Conservation (phyloP, 1,140 invertebrate genomes). For the Drosophila micromelanica region DNA sequence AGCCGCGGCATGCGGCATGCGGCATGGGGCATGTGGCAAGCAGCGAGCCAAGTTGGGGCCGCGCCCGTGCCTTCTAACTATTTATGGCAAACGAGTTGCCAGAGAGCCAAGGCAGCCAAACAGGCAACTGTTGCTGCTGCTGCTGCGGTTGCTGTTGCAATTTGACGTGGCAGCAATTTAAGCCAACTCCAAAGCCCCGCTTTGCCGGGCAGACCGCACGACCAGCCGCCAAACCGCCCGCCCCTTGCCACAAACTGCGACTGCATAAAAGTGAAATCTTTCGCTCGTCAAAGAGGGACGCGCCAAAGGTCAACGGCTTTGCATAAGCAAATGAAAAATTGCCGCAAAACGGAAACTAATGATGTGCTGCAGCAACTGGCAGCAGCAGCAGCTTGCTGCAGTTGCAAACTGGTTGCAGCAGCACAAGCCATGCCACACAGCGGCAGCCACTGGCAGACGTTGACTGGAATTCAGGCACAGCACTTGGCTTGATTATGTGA, state of each 20-base stretch:
- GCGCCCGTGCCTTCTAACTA: slow-evolving; percentile 81
- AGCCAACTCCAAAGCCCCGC: slow-evolving; percentile 17
- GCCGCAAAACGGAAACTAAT: slow-evolving; percentile 84
- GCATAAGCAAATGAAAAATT: slow-evolving; percentile 82
- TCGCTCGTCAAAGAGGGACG: slow-evolving; percentile 28
- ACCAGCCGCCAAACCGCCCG: too few relatives aligned
- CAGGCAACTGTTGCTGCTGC: slow-evolving; percentile 11
- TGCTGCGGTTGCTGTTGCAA: slow-evolving; percentile 11
- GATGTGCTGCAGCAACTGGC: slow-evolving; percentile 71
- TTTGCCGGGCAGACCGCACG: too few relatives aligned
- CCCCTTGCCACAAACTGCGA: too few relatives aligned
- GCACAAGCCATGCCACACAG: slow-evolving; percentile 40
- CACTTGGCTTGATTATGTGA: slow-evolving; percentile 77
- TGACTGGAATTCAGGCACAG: slow-evolving; percentile 69
- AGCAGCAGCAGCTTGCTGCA: slow-evolving; percentile 15
- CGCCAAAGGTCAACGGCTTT: slow-evolving; percentile 72
- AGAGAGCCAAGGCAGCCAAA: slow-evolving; percentile 16
- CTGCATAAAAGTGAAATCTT: slow-evolving; percentile 70
- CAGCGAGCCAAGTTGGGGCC: slow-evolving; percentile 60
- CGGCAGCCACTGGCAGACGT: slow-evolving; percentile 24
- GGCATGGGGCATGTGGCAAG: slow-evolving; percentile 30
- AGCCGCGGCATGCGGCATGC: too few relatives aligned
- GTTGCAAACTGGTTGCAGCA: slow-evolving; percentile 38
- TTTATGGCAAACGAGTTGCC: slow-evolving; percentile 80
- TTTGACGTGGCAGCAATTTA: slow-evolving; percentile 50